Conservation (phyloP, 2,888 invertebrate genomes). For the Campoplex nolae region DNA sequence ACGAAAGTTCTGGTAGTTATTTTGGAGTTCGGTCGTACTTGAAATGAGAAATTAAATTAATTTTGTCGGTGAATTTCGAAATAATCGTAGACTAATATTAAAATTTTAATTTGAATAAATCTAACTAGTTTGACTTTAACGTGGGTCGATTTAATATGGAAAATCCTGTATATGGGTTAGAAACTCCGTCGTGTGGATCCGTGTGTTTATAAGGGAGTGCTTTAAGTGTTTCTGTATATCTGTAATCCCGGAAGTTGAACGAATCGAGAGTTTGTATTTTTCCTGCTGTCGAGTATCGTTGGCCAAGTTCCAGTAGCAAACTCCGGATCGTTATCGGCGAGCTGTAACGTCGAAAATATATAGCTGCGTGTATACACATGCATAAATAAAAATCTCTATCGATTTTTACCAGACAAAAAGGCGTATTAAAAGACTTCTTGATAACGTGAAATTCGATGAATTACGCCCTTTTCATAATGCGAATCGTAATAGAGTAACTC, state of each 20-base stretch:
- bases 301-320: constrained; percentile 64
- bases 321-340: constrained; percentile 59
- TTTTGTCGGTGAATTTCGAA: not conserved
- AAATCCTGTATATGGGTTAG: not conserved
- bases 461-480: constrained; percentile 13
- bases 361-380: not conserved
- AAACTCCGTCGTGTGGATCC: not conserved
- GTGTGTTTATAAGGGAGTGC: constrained; percentile 29
- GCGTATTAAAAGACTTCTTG: not conserved
- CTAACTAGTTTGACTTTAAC: not conserved
- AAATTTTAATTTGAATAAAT: not conserved
- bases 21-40: not conserved
- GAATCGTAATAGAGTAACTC: constrained; percentile 35
- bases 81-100: not conserved
- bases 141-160: not conserved
- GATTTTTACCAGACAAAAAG: constrained; percentile 13
- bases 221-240: constrained; percentile 48
- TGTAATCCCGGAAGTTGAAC: constrained; percentile 55
- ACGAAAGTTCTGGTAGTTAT: not conserved
- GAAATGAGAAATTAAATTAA: not conserved
- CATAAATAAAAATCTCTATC: constrained; percentile 12
- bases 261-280: constrained; percentile 57
- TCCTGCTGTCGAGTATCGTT: constrained; percentile 47
- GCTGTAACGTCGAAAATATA: constrained; percentile 44
- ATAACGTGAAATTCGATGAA: not conserved